These are phyloP conservation scores for Pyxicephalus adspersus DNA, from an alignment of 2,113 vertebrate species.

Conservation along the genomic window DNA sequence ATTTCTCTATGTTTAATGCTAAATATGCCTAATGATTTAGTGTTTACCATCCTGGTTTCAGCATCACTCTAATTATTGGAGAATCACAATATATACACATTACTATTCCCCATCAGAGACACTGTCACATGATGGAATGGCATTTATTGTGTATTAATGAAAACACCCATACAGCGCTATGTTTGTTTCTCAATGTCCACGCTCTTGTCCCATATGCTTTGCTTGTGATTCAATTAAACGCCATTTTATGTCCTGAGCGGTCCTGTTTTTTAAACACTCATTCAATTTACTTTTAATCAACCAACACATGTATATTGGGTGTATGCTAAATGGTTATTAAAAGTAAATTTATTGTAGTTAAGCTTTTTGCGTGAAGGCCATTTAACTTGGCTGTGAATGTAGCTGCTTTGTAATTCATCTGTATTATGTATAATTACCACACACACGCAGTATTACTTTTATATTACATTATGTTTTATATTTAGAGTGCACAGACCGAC, in stretches of 20 bases:
- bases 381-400: slow-evolving; percentile 28
- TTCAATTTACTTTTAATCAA: slow-evolving; percentile 53
- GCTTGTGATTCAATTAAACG: slow-evolving; percentile 30
- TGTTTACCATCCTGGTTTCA: slow-evolving; percentile 12
- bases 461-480: slow-evolving; percentile 26
- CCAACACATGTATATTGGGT: slow-evolving; percentile 42
- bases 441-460: slow-evolving; percentile 23
- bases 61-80: slow-evolving; percentile 1
- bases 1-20: background rate
- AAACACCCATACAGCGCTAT: slow-evolving; percentile 1
- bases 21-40: slow-evolving; percentile 28
- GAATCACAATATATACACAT: background rate
- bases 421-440: slow-evolving; percentile 26
- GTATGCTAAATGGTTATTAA: slow-evolving; percentile 51
- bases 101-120: background rate
- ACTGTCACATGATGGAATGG: background rate
- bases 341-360: slow-evolving; percentile 47
- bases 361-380: slow-evolving; percentile 21
- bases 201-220: slow-evolving; percentile 5
- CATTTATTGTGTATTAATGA: slow-evolving; percentile 14
- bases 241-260: slow-evolving; percentile 38
- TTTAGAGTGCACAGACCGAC: too few relatives aligned
- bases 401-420: slow-evolving; percentile 37
- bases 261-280: slow-evolving; percentile 15
- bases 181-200: slow-evolving; percentile 42